Evolutionary conservation across 2,797 vertebrate species (phyloP).

Genomic region (Sphenodon punctatus): DNA sequence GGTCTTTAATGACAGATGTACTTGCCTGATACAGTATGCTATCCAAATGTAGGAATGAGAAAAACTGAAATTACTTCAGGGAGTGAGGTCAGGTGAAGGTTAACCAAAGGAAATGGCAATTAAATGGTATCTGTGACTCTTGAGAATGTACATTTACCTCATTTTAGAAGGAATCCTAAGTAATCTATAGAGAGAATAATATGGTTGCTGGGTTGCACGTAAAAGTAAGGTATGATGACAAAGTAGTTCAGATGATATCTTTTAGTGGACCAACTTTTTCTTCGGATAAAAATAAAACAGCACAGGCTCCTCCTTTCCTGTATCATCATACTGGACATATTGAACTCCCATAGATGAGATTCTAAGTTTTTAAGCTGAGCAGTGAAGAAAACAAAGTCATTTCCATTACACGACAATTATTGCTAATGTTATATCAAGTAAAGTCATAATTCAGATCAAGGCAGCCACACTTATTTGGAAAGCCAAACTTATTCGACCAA

Average conservation of each 20-base stretch:
- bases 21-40: constrained; percentile 50
- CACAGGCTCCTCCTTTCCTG: accelerated
- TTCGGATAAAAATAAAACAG: no score
- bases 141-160: constrained; percentile 27
- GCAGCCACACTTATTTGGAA: background rate
- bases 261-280: no score
- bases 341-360: accelerated
- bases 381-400: background rate
- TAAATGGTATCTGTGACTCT: constrained; percentile 67
- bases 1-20: constrained; percentile 17
- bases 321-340: background rate
- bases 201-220: no score
- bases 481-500: background rate
- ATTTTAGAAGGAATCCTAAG: constrained; percentile 33
- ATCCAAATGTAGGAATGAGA: constrained; percentile 64
- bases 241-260: no score
- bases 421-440: background rate
- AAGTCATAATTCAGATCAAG: background rate
- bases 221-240: no score
- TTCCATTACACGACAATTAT: background rate
- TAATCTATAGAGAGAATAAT: background rate
- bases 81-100: constrained; percentile 77
- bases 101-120: constrained; percentile 83
- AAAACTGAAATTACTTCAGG: constrained; percentile 69
- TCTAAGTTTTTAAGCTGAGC: background rate